These are phyloP conservation scores for Rhinella marina DNA, from an alignment of 2,797 vertebrate species.

Conservation along the genomic window DNA sequence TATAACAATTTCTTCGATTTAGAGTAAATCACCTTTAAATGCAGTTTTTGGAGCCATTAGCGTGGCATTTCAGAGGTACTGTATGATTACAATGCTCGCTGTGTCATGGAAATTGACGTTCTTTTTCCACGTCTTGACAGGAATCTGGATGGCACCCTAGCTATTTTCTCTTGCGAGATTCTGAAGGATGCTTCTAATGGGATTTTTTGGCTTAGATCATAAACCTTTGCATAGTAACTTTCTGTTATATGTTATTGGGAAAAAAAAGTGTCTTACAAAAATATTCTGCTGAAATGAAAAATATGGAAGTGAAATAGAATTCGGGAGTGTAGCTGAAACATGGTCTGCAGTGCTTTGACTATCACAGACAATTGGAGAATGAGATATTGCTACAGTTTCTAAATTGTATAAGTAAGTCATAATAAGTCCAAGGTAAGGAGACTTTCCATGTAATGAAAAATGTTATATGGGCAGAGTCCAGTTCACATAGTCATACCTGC, in stretches of 20 bases:
- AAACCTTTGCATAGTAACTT: conserved; percentile 45
- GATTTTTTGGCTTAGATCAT: conserved; percentile 48
- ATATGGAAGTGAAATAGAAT: neutral
- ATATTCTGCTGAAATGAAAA: neutral
- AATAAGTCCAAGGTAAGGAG: neutral
- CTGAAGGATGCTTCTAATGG: conserved; percentile 37
- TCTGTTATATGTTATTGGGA: conserved; percentile 11
- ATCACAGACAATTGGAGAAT: neutral
- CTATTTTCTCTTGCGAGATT: conserved; percentile 46
- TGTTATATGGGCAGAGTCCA: neutral
- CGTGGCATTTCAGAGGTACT: conserved; percentile 20
- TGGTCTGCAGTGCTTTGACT: neutral
- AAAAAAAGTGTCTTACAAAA: neutral
- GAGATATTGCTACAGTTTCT: neutral
- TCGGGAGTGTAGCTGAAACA: neutral
- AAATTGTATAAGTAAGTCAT: neutral
- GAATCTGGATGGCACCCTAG: conserved; percentile 24
- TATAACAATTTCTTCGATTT: conserved; percentile 57
- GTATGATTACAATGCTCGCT: conserved; percentile 50
- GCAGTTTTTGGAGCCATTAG: conserved; percentile 53
- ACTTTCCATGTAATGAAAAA: neutral
- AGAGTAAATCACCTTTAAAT: conserved; percentile 59
- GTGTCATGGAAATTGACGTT: conserved; percentile 59
- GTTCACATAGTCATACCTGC: neutral
- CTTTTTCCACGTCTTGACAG: conserved; percentile 50